phyloP scores from a whole-genome alignment of 2,888 invertebrate species.

The Heteromyza rotundicornis region DNA sequence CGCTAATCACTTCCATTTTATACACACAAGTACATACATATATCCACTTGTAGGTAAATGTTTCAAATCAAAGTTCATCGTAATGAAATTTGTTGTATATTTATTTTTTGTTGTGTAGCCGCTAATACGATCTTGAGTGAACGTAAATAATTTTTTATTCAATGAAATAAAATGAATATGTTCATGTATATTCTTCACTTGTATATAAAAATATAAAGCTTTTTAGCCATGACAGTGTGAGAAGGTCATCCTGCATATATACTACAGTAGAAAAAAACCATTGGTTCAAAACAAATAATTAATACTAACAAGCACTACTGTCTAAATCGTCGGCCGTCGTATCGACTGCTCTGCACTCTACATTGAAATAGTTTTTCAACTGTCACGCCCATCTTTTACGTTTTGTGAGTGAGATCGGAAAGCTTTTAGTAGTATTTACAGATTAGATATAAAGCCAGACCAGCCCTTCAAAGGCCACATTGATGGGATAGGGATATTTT shows the following conservation, averaged over 20 bases:
- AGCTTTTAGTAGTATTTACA: no score
- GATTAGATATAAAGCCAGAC: no score
- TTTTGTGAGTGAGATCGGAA: no score
- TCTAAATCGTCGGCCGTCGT: no score
- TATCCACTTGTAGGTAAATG: neutral
- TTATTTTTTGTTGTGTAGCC: conserved; percentile 3
- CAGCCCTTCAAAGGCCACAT: no score
- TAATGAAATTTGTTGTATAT: neutral
- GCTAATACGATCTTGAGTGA: conserved; percentile 48
- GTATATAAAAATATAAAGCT: conserved; percentile 39
- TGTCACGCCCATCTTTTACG: no score
- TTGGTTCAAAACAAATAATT: conserved; percentile 15
- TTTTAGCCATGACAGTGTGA: conserved; percentile 62
- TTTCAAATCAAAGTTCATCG: neutral
- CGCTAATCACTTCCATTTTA: no score
- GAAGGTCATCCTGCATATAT: conserved; percentile 57
- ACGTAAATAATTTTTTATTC: conserved; percentile 54
- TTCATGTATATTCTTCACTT: conserved; percentile 41
- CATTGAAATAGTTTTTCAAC: no score
- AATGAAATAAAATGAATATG: conserved; percentile 45
- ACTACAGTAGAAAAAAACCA: neutral
- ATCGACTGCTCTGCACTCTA: no score
- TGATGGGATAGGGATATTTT: no score
- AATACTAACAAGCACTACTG: no score
- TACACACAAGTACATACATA: no score